Base-by-base conservation (phyloP, 2,888 invertebrate species). In the Stenodema calcarata region DNA sequence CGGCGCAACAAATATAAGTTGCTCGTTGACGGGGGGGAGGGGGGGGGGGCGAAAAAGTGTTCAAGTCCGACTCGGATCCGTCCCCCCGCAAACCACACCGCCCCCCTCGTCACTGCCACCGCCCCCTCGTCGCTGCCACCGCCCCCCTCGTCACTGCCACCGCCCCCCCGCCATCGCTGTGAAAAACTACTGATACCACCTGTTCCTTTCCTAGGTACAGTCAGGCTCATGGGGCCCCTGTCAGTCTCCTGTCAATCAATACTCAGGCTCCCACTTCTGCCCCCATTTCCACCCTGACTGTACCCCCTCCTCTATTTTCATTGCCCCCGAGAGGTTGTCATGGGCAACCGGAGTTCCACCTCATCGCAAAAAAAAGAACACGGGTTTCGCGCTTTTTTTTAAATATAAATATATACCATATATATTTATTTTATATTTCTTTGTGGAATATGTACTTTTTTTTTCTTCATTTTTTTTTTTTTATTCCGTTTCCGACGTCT, bases 191-290 rank as follows among this genome's bases (percentile, higher is more conserved):
- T 78, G 62, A 82, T 70, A 47, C 84, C 84, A 84, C 84, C 84
- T 84, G 84, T 84, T 84, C 84, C 84, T 84, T 69, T 84, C 84
- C 82, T 82, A 73, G 86, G 84, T 86, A 86, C 86, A 86, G 86
- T 86, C 86, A 78, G 86, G 41, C 62, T 62, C 54, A 79, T 41
- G 47, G 86, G 62, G 78, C 69, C 86, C 87, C 88, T 88, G 88
- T 88, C 88, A 88, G 88, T 89, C 89, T 89, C 86, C 88, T 89
- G 89, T 89, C 89, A 89, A 89, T 89, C 89, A 89, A 89, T 89
- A 89, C 88, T 87, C 83, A 41, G 69, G 47, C 85, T 42, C 82
- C 69, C 82, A 18, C 79, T 54, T 75, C 87, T 27, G 54, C 88
- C 78, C 83, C 83, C 85, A 86, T n/a, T 50, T 76, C 79, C 76